Percentiles rank a stretch among this genome's conserved stretches.
Evolutionary conservation across 2,797 vertebrate genomes (phyloP).

Genomic region (Macroramphosus scolopax): DNA sequence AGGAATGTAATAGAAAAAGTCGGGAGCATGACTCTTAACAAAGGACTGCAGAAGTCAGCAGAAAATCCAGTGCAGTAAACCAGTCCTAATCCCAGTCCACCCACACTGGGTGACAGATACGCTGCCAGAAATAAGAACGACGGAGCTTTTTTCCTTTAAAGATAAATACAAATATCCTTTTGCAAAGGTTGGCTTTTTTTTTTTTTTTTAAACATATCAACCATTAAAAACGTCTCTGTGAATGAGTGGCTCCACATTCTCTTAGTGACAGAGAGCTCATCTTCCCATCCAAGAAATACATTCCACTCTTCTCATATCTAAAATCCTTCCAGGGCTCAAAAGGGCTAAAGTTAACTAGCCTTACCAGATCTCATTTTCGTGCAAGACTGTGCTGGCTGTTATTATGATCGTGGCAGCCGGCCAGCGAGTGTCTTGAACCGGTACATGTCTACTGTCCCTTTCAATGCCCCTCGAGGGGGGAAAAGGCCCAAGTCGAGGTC

Average conservation of each 20-base stretch:
- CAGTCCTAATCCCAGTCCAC: slow-evolving; percentile 34
- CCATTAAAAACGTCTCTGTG: slow-evolving; percentile 19
- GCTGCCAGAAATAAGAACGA: slow-evolving; percentile 17
- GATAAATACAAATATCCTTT: slow-evolving; percentile 18
- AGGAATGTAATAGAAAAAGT: slow-evolving; percentile 18
- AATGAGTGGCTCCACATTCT: slow-evolving; percentile 47
- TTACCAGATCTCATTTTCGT: slow-evolving; percentile 62
- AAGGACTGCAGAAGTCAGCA: slow-evolving; percentile 44
- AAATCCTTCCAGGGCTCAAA: slow-evolving; percentile 49
- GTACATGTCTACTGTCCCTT: too few relatives aligned
- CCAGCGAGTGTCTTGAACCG: background rate
- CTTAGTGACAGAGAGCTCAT: slow-evolving; percentile 47
- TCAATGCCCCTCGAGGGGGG: too few relatives aligned
- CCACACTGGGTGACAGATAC: slow-evolving; percentile 17
- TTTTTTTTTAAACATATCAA: too few relatives aligned
- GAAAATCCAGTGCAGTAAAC: slow-evolving; percentile 26
- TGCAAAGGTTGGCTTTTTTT: slow-evolving; percentile 23
- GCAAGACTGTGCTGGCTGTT: slow-evolving; percentile 67
- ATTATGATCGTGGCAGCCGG: background rate
- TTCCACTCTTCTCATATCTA: slow-evolving; percentile 65
- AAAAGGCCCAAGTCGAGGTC: too few relatives aligned
- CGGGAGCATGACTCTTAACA: slow-evolving; percentile 18
- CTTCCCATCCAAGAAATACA: slow-evolving; percentile 61
- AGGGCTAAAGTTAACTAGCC: slow-evolving; percentile 45
- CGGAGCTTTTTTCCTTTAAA: slow-evolving; percentile 10